Evolutionary conservation across 2,797 vertebrate genomes (phyloP).

Genomic region (Molossus alvarezi): DNA sequence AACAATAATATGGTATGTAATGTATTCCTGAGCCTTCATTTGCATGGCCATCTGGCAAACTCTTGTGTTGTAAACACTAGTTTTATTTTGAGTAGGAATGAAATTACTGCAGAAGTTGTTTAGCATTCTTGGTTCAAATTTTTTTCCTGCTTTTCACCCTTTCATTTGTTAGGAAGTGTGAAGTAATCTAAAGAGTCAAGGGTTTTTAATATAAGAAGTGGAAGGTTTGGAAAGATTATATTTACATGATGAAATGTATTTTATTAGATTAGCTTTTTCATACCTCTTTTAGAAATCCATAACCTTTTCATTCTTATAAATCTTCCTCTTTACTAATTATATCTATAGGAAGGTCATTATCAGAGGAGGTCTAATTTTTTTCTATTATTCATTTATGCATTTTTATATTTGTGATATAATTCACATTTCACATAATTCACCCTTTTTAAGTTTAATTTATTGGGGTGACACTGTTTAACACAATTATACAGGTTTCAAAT

Average conservation of each 20-base stretch:
- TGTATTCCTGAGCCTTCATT: slow-evolving; percentile 74
- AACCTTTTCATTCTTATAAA: neutral
- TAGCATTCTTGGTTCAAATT: slow-evolving; percentile 64
- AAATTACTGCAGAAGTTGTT: slow-evolving; percentile 81
- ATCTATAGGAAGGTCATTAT: neutral
- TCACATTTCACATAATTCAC: neutral
- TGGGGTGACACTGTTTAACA: neutral
- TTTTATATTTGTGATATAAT: slow-evolving; percentile 52
- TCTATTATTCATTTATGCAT: neutral
- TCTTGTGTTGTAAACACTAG: slow-evolving; percentile 75
- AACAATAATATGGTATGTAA: slow-evolving; percentile 65
- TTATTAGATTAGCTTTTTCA: slow-evolving; percentile 64
- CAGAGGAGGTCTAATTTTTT: neutral
- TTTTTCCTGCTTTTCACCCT: slow-evolving; percentile 68
- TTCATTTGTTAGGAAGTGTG: slow-evolving; percentile 68
- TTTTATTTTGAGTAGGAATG: slow-evolving; percentile 82
- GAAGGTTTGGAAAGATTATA: slow-evolving; percentile 53
- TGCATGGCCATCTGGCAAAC: slow-evolving; percentile 74
- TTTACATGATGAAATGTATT: slow-evolving; percentile 20
- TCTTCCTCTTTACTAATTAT: neutral
- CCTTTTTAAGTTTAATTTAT: neutral
- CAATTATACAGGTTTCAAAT: neutral
- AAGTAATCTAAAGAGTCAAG: slow-evolving; percentile 61
- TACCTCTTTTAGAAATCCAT: slow-evolving; percentile 53
- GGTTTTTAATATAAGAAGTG: slow-evolving; percentile 37